A percentile compares a stretch with the other conserved stretches of the same genome.
Evolutionary conservation across 2,797 vertebrate genomes (phyloP).

Genomic region (Macropus fuliginosus): DNA sequence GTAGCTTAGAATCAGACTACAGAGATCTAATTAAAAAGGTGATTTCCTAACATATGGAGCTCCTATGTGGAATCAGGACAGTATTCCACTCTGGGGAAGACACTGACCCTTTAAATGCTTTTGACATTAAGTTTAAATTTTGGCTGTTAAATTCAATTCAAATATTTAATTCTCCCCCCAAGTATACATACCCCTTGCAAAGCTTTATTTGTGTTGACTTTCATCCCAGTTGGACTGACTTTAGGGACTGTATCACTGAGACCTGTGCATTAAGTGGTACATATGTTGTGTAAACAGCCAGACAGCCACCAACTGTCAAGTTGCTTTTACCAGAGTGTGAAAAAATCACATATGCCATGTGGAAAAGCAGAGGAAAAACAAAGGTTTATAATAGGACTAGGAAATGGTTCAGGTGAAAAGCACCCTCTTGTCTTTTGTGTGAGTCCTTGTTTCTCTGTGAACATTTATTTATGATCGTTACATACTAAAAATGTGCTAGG

Average conservation of each 20-base stretch:
- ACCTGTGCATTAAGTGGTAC: constrained; percentile 81
- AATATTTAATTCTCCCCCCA: constrained; percentile 73
- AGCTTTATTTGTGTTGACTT: constrained; percentile 77
- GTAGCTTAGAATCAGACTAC: constrained; percentile 73
- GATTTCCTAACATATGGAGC: constrained; percentile 78
- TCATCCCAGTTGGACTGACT: constrained; percentile 74
- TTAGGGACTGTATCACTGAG: constrained; percentile 68
- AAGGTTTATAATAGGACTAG: constrained; percentile 76
- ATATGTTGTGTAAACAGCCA: constrained; percentile 82
- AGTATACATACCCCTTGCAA: constrained; percentile 64
- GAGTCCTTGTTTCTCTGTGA: not conserved
- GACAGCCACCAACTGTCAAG: constrained; percentile 82
- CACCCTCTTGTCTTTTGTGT: constrained; percentile 40
- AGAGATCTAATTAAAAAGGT: constrained; percentile 81
- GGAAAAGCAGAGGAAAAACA: constrained; percentile 78
- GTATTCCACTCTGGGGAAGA: constrained; percentile 60
- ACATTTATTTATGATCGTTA: not conserved
- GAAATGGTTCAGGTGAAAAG: constrained; percentile 72
- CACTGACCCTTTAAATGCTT: constrained; percentile 75
- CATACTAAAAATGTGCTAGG: not conserved
- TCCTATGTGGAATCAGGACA: constrained; percentile 65
- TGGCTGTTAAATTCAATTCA: constrained; percentile 73
- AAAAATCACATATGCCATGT: constrained; percentile 75
- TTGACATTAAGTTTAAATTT: constrained; percentile 73
- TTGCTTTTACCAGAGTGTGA: constrained; percentile 70